Percentiles rank a stretch among this genome's conserved stretches.
Conservation (phyloP, 2,113 vertebrate genomes). For the Pteruthius melanotis region DNA sequence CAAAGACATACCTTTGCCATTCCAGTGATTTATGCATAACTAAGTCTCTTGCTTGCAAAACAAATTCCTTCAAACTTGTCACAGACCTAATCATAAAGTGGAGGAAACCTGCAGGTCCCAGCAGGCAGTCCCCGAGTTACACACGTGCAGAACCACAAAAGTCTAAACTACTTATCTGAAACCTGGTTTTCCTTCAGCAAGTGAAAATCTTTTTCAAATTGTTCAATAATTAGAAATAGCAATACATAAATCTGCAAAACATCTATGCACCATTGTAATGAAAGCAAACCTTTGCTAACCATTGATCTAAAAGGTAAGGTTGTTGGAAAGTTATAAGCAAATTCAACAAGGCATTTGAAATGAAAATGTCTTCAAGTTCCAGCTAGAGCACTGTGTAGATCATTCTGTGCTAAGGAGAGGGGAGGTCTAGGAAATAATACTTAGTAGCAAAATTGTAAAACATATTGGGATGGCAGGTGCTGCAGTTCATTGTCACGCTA, state of each 20-base stretch:
- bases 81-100: neutral
- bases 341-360: neutral
- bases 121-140: neutral
- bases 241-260: neutral
- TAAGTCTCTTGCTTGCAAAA: neutral
- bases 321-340: neutral
- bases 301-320: neutral
- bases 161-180: neutral
- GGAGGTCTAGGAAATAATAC: neutral
- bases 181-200: neutral
- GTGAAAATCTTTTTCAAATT: neutral
- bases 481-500: conserved; percentile 55
- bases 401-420: neutral
- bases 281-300: neutral
- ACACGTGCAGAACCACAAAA: neutral
- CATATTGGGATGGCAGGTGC: conserved; percentile 57
- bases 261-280: neutral
- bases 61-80: neutral
- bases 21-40: neutral
- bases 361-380: neutral
- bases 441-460: neutral
- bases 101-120: neutral
- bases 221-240: neutral
- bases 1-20: neutral
- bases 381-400: neutral